These are phyloP conservation scores for Aplidium turbinatum DNA, from an alignment of 23 tunicate genomes.

Conservation along the genomic window DNA sequence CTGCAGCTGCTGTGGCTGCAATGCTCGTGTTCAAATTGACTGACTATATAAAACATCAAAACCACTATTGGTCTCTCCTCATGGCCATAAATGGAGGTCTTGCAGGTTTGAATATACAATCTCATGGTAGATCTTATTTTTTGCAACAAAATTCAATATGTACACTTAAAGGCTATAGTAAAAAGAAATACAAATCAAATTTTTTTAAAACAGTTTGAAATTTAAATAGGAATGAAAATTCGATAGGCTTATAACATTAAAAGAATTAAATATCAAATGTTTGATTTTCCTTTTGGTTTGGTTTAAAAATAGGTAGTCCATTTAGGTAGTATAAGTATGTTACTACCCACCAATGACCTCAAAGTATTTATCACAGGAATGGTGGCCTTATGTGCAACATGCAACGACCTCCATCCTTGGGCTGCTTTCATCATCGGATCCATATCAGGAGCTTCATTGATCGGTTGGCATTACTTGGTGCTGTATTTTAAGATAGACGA, in stretches of 20 bases:
- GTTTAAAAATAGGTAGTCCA: no score
- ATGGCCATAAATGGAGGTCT: slow-evolving; percentile 80
- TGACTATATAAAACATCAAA: slow-evolving; percentile 48
- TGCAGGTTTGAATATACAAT: slow-evolving; percentile 44
- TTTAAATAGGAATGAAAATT: background rate
- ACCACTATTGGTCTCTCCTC: slow-evolving; percentile 81
- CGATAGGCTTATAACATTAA: no score
- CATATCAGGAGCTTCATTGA: slow-evolving; percentile 53
- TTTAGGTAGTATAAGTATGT: no score
- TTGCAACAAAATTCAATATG: no score
- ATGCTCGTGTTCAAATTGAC: slow-evolving; percentile 50
- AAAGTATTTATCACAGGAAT: no score
- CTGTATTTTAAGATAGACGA: slow-evolving; percentile 75
- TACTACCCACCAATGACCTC: no score
- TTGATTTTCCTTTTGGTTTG: no score
- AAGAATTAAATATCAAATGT: no score
- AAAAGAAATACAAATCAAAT: background rate
- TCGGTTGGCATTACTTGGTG: slow-evolving; percentile 39
- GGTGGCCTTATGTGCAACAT: slow-evolving; percentile 90
- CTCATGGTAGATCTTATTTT: no score
- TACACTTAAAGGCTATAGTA: no score
- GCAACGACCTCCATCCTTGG: slow-evolving; percentile 83
- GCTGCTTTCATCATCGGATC: slow-evolving; percentile 80
- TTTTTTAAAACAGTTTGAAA: background rate
- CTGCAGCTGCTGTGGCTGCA: slow-evolving; percentile 61